Evolutionary conservation across 2,113 vertebrate genomes (phyloP).

Genomic region (Rhombomys opimus): DNA sequence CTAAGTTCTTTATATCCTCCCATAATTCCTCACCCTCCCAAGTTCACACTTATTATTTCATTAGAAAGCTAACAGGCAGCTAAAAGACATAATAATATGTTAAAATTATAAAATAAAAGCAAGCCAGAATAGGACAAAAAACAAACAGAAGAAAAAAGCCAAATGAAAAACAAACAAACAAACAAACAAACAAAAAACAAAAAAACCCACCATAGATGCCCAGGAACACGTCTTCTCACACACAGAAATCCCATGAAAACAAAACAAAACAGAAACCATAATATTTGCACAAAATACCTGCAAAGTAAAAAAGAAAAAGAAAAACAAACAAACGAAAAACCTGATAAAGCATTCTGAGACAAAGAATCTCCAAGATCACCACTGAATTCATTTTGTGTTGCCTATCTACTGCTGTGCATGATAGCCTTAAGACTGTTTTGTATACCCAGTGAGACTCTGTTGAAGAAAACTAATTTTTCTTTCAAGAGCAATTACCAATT

Average conservation of each 20-base stretch:
- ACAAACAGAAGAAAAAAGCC: background rate
- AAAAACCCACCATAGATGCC: background rate
- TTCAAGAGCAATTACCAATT: background rate
- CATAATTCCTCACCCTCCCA: background rate
- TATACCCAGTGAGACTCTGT: background rate
- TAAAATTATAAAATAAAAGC: background rate
- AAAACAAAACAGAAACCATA: background rate
- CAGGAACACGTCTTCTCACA: background rate
- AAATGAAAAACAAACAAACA: background rate
- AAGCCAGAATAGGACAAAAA: background rate
- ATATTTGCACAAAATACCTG: background rate
- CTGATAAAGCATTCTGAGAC: background rate
- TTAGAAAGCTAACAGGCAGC: background rate
- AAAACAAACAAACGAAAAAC: background rate
- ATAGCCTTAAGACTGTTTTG: background rate
- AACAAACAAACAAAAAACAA: background rate
- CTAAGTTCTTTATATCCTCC: background rate
- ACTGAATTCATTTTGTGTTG: background rate
- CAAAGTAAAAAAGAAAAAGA: background rate
- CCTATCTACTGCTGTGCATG: background rate
- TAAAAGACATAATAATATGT: background rate
- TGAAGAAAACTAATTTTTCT: background rate
- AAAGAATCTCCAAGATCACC: background rate
- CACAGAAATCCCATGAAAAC: background rate
- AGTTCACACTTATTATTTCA: background rate